Evolutionary conservation across 2,888 invertebrate species (phyloP).

Genomic region (Ischnus inquisitorius): DNA sequence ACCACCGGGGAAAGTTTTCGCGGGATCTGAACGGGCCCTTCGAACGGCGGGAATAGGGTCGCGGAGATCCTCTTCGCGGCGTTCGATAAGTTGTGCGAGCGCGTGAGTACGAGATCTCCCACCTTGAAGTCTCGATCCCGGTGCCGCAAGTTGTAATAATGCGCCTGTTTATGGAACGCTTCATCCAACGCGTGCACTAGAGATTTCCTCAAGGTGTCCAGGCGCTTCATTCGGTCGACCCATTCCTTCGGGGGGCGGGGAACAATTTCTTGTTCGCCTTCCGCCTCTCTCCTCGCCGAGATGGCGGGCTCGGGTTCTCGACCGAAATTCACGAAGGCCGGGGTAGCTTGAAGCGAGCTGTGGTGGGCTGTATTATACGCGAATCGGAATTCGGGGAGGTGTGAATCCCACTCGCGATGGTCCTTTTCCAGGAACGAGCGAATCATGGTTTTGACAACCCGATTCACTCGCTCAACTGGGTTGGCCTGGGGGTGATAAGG

Average conservation of each 20-base stretch:
- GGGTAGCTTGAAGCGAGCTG: background rate
- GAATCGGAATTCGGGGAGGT: background rate
- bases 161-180: conserved; percentile 20
- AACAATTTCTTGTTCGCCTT: background rate
- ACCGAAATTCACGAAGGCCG: background rate
- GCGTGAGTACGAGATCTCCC: conserved; percentile 47
- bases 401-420: background rate
- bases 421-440: background rate
- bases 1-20: conserved; percentile 34
- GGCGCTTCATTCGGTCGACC: background rate
- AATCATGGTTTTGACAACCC: no score
- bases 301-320: background rate
- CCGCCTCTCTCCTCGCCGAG: background rate
- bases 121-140: conserved; percentile 11
- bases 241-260: background rate
- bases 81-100: conserved; percentile 36
- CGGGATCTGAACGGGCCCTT: conserved; percentile 59
- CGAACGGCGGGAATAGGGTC: conserved; percentile 28
- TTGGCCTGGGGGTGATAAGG: background rate
- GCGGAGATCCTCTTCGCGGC: conserved; percentile 31
- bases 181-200: conserved; percentile 9
- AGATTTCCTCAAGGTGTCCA: background rate
- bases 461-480: no score
- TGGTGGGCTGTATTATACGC: background rate
- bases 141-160: conserved; percentile 43